Evolutionary conservation across 2,797 vertebrate species (phyloP).

Genomic region (Halcyon smyrnensis): DNA sequence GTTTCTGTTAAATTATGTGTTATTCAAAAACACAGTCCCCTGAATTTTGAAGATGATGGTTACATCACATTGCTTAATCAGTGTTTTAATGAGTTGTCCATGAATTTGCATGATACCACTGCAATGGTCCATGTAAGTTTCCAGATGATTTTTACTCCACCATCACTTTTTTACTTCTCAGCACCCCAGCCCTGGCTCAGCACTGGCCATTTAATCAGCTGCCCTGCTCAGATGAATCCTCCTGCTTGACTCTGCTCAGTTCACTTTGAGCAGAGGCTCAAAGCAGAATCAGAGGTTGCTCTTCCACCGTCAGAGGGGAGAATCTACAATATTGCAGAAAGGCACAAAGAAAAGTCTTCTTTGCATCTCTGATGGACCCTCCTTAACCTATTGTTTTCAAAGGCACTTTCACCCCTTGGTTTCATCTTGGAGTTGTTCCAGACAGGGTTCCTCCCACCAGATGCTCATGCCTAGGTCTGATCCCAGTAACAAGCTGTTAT

Average conservation of each 20-base stretch:
- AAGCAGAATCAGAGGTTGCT: background rate
- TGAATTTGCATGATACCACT: background rate
- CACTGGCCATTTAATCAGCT: background rate
- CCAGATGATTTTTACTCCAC: background rate
- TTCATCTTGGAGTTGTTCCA: background rate
- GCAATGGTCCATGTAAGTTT: background rate
- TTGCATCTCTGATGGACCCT: background rate
- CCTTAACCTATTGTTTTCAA: background rate
- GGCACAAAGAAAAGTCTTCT: background rate
- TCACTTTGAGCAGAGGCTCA: background rate
- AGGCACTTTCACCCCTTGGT: background rate
- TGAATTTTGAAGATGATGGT: background rate
- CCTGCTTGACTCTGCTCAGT: background rate
- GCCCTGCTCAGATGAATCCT: background rate
- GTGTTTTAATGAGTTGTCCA: background rate
- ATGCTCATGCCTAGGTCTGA: background rate
- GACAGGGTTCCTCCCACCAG: background rate
- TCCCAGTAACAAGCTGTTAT: constrained; percentile 8
- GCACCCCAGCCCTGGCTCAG: background rate
- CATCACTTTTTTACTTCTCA: background rate
- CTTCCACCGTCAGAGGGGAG: background rate
- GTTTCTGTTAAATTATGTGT: background rate
- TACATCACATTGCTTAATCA: background rate
- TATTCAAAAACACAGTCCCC: background rate
- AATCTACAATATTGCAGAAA: background rate